These are phyloP conservation scores for Xylophagus ater DNA, from an alignment of 2,888 invertebrate genomes.

Conservation along the genomic window DNA sequence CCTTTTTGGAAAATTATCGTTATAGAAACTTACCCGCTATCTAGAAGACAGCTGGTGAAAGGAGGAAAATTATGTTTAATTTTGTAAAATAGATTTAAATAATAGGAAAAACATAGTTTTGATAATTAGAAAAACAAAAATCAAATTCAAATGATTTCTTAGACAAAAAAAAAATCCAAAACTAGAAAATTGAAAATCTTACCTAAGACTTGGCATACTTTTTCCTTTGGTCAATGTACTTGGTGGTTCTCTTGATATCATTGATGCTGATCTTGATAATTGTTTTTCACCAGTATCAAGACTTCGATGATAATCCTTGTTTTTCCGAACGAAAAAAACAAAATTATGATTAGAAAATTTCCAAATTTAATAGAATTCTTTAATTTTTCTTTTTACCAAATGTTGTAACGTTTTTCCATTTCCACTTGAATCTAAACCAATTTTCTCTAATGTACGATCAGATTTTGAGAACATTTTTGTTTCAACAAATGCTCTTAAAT, in stretches of 20 bases:
- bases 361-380: not conserved
- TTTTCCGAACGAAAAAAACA: no score
- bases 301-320: constrained; percentile 77
- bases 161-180: constrained; percentile 22
- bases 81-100: no score
- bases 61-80: constrained; percentile 13
- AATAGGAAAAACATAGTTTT: no score
- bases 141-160: no score
- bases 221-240: constrained; percentile 82
- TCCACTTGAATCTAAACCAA: constrained; percentile 48
- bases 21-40: constrained; percentile 42
- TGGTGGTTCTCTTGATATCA: constrained; percentile 50
- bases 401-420: constrained; percentile 43
- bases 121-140: no score
- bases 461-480: constrained; percentile 84
- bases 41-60: constrained; percentile 40
- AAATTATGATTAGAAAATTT: not conserved
- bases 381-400: constrained; percentile 43
- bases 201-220: constrained; percentile 95
- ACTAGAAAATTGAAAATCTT: constrained; percentile 26
- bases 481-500: constrained; percentile 82
- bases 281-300: constrained; percentile 70
- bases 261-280: constrained; percentile 58
- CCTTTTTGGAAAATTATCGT: no score
- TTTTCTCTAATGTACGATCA: constrained; percentile 81